Base-by-base conservation (phyloP, 2,888 invertebrate genomes). In the Maniola hyperantus region DNA sequence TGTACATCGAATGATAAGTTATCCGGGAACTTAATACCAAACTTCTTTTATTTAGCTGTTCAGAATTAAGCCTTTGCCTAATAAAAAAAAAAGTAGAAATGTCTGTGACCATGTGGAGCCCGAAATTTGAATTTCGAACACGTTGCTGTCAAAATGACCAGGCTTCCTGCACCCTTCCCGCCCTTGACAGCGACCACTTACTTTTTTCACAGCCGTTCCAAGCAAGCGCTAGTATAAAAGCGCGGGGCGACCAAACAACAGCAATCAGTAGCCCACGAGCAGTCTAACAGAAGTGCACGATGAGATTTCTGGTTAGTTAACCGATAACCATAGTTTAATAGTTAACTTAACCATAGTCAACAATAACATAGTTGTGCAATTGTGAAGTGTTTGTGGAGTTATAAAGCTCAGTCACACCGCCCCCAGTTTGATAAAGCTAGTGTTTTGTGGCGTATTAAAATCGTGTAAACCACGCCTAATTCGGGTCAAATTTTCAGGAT, bases 251-350 rank as follows among this genome's bases (percentile, higher is more conserved):
- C 88, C 79, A 83, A 89, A 85, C 82, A 84, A 85, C 83, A 87
- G 82, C 88, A 91, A 82, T 91, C 92, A 92, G 91, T 92, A 91
- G 92, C 91, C 84, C 83, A 87, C 89, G 89, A 78, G 92, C 91
- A 92, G 92, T 92, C 92, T 88, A 86, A 89, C 89, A 88, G 92
- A 92, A 92, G 89, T 91, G 89, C 91, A 91, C 78, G 89, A 91
- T 92, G 91, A 89, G 91, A 91, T 83, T 91, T 87, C 91, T 91
- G 89, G 89, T 91, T 79, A 87, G 92, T 89, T 83, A 69, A n/a
- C 48, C 54, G 10, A 36, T 33, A 53, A 15, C 15, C 26, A 54
- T 34, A 54, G 50, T 26, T 51, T 57, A 42, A 34, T 11, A 15
- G 11, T 20, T 6, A 18, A 57, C 50, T 15, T 34, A 54, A 54